Evolutionary conservation across 2,797 vertebrate genomes (phyloP).

Genomic region (Tokudaia muenninki): DNA sequence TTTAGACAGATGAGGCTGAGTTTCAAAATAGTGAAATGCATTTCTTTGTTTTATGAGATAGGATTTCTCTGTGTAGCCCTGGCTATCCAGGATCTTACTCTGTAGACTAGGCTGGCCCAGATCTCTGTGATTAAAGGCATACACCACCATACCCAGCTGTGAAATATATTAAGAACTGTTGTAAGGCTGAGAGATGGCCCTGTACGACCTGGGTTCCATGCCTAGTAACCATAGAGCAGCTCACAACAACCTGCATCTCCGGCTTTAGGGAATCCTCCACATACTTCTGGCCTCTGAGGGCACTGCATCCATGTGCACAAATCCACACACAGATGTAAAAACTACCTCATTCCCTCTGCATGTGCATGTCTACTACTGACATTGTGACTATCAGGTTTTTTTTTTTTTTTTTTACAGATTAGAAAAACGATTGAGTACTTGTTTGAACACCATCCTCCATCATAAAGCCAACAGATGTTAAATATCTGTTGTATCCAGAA

Average conservation of each 20-base stretch:
- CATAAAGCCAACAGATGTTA: slow-evolving; percentile 57
- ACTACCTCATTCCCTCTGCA: background rate
- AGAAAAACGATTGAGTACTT: slow-evolving; percentile 23
- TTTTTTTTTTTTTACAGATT: background rate
- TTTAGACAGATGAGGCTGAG: slow-evolving; percentile 52
- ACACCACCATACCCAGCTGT: background rate
- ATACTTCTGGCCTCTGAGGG: background rate
- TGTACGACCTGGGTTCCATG: background rate
- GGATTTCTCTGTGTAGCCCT: background rate
- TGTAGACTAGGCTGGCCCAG: background rate
- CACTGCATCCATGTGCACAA: background rate
- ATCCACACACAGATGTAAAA: background rate
- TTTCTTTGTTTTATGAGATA: background rate
- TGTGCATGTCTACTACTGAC: background rate
- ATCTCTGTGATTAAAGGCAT: background rate
- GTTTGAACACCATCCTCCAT: background rate
- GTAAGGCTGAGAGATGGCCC: background rate
- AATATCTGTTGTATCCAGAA: slow-evolving; percentile 21
- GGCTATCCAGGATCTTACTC: background rate
- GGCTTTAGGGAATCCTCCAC: background rate
- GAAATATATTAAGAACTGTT: background rate
- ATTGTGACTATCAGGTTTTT: background rate
- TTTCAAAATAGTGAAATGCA: slow-evolving; percentile 69
- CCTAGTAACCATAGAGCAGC: background rate
- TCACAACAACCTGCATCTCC: background rate